These are phyloP conservation scores for Cyphomyrmex costatus DNA, from an alignment of 1,140 invertebrate species.

Conservation along the genomic window DNA sequence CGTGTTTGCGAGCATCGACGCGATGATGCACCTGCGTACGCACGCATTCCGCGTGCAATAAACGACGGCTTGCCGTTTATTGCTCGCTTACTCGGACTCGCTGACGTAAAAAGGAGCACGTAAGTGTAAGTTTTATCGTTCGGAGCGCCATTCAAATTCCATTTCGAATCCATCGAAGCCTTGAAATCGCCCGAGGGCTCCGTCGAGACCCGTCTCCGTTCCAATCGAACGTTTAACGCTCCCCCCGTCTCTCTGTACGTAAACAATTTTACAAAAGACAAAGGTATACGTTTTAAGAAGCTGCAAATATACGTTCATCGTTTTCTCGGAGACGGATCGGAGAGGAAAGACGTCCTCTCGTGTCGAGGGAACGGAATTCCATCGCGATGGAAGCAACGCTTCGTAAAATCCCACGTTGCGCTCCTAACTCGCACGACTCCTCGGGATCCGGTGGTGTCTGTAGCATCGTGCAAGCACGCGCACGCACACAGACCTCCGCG, in stretches of 20 bases:
- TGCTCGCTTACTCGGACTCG: slow-evolving; percentile 21
- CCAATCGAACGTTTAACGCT: not conserved
- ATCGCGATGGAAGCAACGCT: slow-evolving; percentile 38
- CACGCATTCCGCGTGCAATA: slow-evolving; percentile 45
- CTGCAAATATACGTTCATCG: not conserved
- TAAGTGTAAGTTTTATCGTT: slow-evolving; percentile 25
- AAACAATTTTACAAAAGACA: not conserved
- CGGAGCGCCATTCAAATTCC: slow-evolving; percentile 42
- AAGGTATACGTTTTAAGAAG: not conserved
- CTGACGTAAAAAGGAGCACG: slow-evolving; percentile 29
- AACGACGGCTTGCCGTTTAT: slow-evolving; percentile 38
- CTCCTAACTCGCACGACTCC: slow-evolving; percentile 46
- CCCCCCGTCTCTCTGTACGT: not conserved
- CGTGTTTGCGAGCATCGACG: slow-evolving; percentile 45
- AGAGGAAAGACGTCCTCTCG: not conserved
- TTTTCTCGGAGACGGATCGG: not conserved
- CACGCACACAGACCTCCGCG: slow-evolving; percentile 17
- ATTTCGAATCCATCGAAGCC: slow-evolving; percentile 50
- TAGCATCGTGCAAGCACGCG: slow-evolving; percentile 31
- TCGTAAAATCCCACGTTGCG: slow-evolving; percentile 51
- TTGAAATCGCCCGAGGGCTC: slow-evolving; percentile 13
- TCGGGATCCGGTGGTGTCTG: slow-evolving; percentile 53
- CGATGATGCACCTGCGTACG: slow-evolving; percentile 44
- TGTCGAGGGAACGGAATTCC: slow-evolving; percentile 44
- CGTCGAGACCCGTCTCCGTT: not conserved